Evolutionary conservation across 2,797 vertebrate species (phyloP).

Genomic region (Ataeniobius toweri): DNA sequence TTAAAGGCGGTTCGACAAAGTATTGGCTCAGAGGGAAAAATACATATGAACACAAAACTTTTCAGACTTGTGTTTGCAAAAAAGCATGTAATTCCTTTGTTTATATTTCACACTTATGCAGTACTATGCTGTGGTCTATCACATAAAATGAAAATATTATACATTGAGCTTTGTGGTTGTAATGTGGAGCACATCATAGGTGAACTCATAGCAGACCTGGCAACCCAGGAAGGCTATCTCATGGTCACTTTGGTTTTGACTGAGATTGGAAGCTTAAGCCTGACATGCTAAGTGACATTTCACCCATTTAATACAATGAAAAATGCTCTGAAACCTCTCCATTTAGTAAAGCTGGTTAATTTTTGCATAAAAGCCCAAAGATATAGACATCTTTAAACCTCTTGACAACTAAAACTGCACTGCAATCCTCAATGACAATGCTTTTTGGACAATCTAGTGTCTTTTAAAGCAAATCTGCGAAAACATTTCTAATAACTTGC

Average conservation of each 20-base stretch:
- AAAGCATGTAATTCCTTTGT: too few relatives aligned
- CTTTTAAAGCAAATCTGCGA: constrained; percentile 4
- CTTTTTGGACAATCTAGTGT: neutral
- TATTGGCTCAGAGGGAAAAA: neutral
- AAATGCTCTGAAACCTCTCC: neutral
- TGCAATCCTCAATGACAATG: neutral
- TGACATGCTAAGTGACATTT: neutral
- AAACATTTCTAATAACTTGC: constrained; percentile 7
- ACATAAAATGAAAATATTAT: neutral
- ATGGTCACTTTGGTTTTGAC: neutral
- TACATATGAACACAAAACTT: too few relatives aligned
- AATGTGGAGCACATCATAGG: neutral
- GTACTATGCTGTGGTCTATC: neutral
- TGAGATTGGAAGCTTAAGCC: neutral
- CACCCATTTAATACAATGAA: neutral
- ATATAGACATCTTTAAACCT: neutral
- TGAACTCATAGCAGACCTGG: neutral
- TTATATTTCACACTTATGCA: too few relatives aligned
- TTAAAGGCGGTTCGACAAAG: neutral
- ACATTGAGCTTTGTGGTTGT: neutral
- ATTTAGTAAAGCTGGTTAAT: neutral
- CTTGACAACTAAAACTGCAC: neutral
- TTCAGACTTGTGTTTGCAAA: too few relatives aligned
- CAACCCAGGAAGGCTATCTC: neutral
- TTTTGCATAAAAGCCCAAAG: neutral